phyloP scores from a whole-genome alignment of 1,140 invertebrate species.

The Diachasma alloeum region DNA sequence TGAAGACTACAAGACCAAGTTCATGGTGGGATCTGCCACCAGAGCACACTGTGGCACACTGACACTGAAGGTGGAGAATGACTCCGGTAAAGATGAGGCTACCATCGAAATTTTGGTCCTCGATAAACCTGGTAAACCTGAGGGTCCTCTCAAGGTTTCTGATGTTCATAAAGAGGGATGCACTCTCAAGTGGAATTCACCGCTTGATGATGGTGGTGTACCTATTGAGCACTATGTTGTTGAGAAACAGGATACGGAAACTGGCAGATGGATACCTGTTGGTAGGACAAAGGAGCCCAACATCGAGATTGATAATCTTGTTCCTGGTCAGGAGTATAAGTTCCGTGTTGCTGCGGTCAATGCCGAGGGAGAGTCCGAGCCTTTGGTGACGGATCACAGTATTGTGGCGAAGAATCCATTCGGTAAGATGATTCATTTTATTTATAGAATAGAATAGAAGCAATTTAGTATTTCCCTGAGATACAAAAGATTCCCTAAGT shows the following conservation, averaged over 20 bases:
- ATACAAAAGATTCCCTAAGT: too few relatives aligned
- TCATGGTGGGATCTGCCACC: slow-evolving; percentile 77
- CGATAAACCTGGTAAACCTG: slow-evolving; percentile 88
- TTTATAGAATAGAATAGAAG: too few relatives aligned
- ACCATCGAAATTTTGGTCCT: slow-evolving; percentile 88
- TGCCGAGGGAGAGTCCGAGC: slow-evolving; percentile 93
- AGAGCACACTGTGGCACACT: slow-evolving; percentile 86
- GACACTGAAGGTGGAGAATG: slow-evolving; percentile 89
- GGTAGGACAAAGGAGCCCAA: slow-evolving; percentile 83
- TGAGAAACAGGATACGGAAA: slow-evolving; percentile 88
- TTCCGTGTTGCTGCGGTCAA: slow-evolving; percentile 97
- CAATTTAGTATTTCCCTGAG: too few relatives aligned
- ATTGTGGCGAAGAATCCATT: slow-evolving; percentile 98
- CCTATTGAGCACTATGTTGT: slow-evolving; percentile 92
- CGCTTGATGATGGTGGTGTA: slow-evolving; percentile 88
- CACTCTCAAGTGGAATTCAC: slow-evolving; percentile 93
- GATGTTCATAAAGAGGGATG: slow-evolving; percentile 95
- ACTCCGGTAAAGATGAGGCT: slow-evolving; percentile 89
- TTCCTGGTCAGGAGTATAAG: slow-evolving; percentile 94
- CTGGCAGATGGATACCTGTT: slow-evolving; percentile 85
- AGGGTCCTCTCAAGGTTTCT: slow-evolving; percentile 89
- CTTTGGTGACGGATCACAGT: slow-evolving; percentile 85
- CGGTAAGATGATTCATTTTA: slow-evolving; percentile 67
- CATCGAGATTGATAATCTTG: slow-evolving; percentile 83
- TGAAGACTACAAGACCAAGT: slow-evolving; percentile 87